Base-by-base conservation (phyloP, 2,113 vertebrate species). In the Vulpes ferrilata region DNA sequence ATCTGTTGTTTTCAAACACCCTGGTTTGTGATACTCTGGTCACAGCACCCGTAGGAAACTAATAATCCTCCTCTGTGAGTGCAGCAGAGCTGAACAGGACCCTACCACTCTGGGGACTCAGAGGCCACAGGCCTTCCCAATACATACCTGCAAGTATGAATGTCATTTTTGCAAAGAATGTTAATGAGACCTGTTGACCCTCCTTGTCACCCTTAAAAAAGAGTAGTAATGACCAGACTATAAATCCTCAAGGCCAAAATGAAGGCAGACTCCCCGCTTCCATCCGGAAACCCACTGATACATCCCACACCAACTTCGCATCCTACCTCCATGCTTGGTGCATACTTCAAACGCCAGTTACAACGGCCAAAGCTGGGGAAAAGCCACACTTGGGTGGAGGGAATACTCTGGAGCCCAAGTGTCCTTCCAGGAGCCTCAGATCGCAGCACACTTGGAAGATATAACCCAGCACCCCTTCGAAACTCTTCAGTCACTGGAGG, bases 11-110 rank as follows among this genome's bases (percentile, higher is more conserved):
- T 35, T 8, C 43, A n/a, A 67, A 55, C 11, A 27, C 30, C n/a
- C 76, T 1, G 0, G 30, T 25, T 7, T 12, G 51, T 25, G 51
- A 51, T 0, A 2, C 35, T 35, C 23, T 12, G 0, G 27, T 62
- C 38, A 16, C 0, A 0, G 20, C 27, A 5, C 48, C n/a, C 32
- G 32, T 25, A 3, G 35, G 35, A 60, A 35, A 22, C 78, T 0
- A 10, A 22, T 1, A 4, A 0, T 0, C 2, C 25, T 38, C 16
- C 73, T 13, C 25, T 2, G 0, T 0, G 25, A 60, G 38, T 1
- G 0, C 1, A 22, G 7, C 35, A 1, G 25, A 93, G 76, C 22
- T 5, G 53, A 30, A 5, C 2, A 38, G 27, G 13, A 20, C 15
- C 22, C 22, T 4, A 60, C 7, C 30, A 43, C 48, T 35, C 1